Evolutionary conservation across 1,140 invertebrate genomes (phyloP).

Genomic region (Holcopasites calliopsidis): DNA sequence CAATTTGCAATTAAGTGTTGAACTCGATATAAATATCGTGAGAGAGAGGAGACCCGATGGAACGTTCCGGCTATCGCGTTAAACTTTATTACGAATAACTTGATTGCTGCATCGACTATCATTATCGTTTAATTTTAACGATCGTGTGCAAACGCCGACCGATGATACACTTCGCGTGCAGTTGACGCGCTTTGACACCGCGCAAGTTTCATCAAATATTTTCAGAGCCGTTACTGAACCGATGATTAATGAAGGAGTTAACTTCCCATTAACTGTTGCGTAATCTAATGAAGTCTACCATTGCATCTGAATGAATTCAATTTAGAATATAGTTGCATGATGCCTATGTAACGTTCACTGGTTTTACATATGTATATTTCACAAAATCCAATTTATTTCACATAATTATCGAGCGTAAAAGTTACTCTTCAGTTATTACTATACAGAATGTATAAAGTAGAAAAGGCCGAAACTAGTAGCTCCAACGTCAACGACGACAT

Average conservation of each 20-base stretch:
- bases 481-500: background rate
- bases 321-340: too few species aligned
- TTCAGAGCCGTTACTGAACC: background rate
- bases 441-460: too few species aligned
- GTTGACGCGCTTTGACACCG: background rate
- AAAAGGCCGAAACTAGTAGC: background rate
- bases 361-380: too few species aligned
- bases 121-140: background rate
- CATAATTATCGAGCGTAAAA: too few species aligned
- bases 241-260: background rate
- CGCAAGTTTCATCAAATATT: background rate
- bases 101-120: background rate
- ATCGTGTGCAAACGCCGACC: background rate
- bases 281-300: background rate
- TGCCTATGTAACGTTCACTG: too few species aligned
- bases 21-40: background rate
- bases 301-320: background rate
- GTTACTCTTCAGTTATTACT: too few species aligned
- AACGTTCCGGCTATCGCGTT: background rate
- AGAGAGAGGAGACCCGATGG: background rate
- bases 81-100: slow-evolving; percentile 13
- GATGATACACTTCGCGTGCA: background rate
- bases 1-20: background rate
- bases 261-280: background rate
- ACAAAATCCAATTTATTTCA: too few species aligned